Conservation (phyloP, 2,888 invertebrate species). For the Melinaea menophilus region DNA sequence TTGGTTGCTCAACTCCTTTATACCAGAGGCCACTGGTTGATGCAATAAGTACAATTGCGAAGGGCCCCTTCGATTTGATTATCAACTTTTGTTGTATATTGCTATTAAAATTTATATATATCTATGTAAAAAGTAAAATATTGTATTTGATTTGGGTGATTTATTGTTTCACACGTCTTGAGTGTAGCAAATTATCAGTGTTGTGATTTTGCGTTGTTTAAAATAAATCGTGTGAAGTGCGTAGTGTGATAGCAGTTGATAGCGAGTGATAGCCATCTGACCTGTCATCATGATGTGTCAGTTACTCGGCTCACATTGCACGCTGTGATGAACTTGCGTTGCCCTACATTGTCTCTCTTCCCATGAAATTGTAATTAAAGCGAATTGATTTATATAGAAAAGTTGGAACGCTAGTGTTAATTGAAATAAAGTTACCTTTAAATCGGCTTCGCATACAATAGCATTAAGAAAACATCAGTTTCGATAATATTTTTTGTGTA, state of each 20-base stretch:
- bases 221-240: conserved; percentile 32
- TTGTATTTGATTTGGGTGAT: no score
- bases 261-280: conserved; percentile 56
- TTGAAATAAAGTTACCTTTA: background rate
- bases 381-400: conserved; percentile 4
- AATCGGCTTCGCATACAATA: no score
- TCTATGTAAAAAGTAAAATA: conserved; percentile 2
- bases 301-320: conserved; percentile 63
- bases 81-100: conserved; percentile 8
- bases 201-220: conserved; percentile 16
- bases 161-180: no score
- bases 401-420: background rate
- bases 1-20: conserved; percentile 24
- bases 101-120: conserved; percentile 5
- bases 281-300: conserved; percentile 53
- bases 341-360: conserved; percentile 47
- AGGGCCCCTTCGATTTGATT: conserved; percentile 27
- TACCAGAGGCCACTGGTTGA: conserved; percentile 25
- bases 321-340: conserved; percentile 55
- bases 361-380: conserved; percentile 37
- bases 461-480: no score
- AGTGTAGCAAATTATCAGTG: background rate
- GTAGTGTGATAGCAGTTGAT: conserved; percentile 27
- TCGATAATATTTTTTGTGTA: conserved; percentile 6
- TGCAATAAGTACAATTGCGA: conserved; percentile 33